phyloP scores from a whole-genome alignment of 2,888 invertebrate genomes.

The Eilema griseolum region DNA sequence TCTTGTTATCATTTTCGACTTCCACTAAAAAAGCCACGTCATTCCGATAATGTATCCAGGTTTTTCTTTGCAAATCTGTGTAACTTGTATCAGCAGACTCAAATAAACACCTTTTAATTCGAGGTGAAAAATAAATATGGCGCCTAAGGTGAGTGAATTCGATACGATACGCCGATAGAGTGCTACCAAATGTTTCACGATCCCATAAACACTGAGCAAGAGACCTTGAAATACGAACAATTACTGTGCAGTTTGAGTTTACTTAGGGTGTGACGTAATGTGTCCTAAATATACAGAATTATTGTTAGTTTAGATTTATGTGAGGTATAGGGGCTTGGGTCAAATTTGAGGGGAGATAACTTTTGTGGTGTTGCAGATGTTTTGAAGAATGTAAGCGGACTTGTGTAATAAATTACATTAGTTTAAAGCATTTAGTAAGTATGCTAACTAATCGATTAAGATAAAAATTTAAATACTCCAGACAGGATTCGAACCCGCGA shows the following conservation, averaged over 20 bases:
- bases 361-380: neutral
- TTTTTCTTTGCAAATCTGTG: neutral
- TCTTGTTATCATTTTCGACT: neutral
- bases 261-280: conserved; percentile 41
- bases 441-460: too few relatives aligned
- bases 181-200: conserved; percentile 36
- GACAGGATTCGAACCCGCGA: too few relatives aligned
- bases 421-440: too few relatives aligned
- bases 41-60: neutral
- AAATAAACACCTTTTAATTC: conserved; percentile 5
- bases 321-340: conserved; percentile 10
- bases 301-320: neutral
- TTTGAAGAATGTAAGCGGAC: neutral
- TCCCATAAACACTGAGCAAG: conserved; percentile 42
- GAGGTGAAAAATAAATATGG: conserved; percentile 16
- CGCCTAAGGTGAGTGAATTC: neutral
- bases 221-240: conserved; percentile 43
- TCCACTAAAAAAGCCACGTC: neutral
- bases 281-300: conserved; percentile 12
- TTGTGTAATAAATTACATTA: neutral
- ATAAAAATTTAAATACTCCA: too few relatives aligned
- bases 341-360: neutral
- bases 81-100: conserved; percentile 1
- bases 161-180: conserved; percentile 41
- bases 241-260: conserved; percentile 27